Evolutionary conservation across 2,888 invertebrate genomes (phyloP).

Genomic region (Strigamia crassipes): DNA sequence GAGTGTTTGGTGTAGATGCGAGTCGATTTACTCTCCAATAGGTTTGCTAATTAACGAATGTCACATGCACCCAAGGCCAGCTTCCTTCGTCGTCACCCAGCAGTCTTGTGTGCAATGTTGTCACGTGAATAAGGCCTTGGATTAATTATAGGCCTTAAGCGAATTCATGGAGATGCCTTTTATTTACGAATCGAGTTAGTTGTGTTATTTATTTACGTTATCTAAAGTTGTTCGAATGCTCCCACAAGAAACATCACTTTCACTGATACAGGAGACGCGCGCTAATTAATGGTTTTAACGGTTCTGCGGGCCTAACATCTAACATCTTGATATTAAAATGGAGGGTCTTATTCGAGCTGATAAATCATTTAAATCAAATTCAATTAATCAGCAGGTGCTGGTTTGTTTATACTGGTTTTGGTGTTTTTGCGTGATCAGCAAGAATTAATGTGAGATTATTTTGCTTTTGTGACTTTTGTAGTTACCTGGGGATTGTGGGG

Average conservation of each 20-base stretch:
- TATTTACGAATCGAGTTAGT: slow-evolving; percentile 10
- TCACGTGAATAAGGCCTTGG: slow-evolving; percentile 4
- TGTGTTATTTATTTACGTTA: slow-evolving; percentile 3
- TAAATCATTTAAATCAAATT: background rate
- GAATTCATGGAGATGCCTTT: background rate
- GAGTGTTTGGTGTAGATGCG: slow-evolving; percentile 10
- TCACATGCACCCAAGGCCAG: background rate
- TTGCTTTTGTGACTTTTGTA: too few species aligned
- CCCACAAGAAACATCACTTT: slow-evolving; percentile 10
- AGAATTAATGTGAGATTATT: too few species aligned
- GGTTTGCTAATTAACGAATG: slow-evolving; percentile 10
- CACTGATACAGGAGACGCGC: background rate
- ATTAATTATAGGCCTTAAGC: slow-evolving; percentile 4
- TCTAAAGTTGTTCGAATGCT: slow-evolving; percentile 10
- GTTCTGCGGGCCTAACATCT: background rate
- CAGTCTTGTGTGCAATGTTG: background rate
- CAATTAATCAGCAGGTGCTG: too few species aligned
- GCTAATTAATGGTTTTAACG: background rate
- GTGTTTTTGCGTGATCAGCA: too few species aligned
- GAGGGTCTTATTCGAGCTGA: background rate
- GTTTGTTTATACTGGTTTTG: too few species aligned
- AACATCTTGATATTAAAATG: background rate
- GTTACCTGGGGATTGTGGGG: too few species aligned
- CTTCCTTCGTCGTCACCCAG: slow-evolving; percentile 10
- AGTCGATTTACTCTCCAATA: slow-evolving; percentile 4